Conservation (phyloP, 1,140 invertebrate genomes). For the Anoplolepis gracilipes region DNA sequence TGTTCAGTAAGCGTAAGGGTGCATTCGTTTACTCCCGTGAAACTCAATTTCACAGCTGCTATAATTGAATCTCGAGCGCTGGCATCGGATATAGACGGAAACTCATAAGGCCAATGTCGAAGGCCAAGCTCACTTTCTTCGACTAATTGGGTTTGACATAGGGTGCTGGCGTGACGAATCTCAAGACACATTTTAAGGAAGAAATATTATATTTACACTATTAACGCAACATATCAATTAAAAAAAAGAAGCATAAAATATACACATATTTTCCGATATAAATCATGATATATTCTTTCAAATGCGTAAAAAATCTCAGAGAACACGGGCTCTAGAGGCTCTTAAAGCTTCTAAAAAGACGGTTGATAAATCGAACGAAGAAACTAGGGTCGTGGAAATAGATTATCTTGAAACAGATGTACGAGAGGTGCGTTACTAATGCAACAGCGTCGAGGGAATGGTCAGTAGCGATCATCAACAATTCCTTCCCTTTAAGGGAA, state of each 20-base stretch:
- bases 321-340: background rate
- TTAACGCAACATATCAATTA: background rate
- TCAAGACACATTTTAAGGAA: background rate
- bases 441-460: conserved; percentile 18
- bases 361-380: conserved; percentile 38
- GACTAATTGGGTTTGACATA: conserved; percentile 42
- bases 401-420: conserved; percentile 64
- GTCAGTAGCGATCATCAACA: conserved; percentile 29
- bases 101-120: conserved; percentile 49
- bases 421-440: conserved; percentile 46
- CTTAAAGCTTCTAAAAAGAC: background rate
- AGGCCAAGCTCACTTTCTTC: conserved; percentile 39
- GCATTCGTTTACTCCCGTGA: conserved; percentile 69
- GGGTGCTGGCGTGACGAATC: background rate
- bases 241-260: background rate
- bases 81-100: conserved; percentile 26
- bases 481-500: background rate
- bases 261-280: background rate
- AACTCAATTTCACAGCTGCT: conserved; percentile 68
- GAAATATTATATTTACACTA: background rate
- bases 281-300: background rate
- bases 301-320: conserved; percentile 8
- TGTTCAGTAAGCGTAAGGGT: conserved; percentile 68
- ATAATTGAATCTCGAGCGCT: conserved; percentile 67
- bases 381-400: conserved; percentile 35